These are phyloP conservation scores for Brachionus paranguensis DNA, from an alignment of 1,140 invertebrate genomes.

Conservation along the genomic window DNA sequence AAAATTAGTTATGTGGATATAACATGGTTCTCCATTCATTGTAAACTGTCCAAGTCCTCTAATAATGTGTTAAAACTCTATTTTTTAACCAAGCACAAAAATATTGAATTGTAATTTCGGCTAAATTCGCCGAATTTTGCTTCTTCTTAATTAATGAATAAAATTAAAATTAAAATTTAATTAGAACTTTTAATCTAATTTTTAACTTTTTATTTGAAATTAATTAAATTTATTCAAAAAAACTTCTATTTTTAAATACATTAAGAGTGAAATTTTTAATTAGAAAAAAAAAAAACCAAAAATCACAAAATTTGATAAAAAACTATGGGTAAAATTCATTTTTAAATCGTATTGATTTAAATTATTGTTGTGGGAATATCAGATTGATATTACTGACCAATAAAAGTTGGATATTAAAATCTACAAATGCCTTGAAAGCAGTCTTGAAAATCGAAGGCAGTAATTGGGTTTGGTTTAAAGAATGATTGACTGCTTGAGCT, in stretches of 20 bases:
- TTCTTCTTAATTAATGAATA: too few species aligned
- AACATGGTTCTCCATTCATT: too few species aligned
- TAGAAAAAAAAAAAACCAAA: neutral
- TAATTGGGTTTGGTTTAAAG: neutral
- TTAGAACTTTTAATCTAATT: too few species aligned
- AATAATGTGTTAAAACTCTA: too few species aligned
- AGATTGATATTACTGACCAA: neutral
- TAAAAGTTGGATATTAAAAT: neutral
- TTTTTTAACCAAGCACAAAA: too few species aligned
- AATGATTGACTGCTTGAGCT: neutral
- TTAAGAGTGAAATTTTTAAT: neutral
- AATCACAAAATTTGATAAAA: neutral
- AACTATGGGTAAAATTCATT: neutral
- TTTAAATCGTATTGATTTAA: neutral
- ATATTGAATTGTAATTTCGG: too few species aligned
- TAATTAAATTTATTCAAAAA: neutral
- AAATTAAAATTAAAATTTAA: too few species aligned
- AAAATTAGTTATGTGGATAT: too few species aligned
- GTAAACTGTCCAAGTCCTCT: too few species aligned
- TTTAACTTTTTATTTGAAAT: too few species aligned
- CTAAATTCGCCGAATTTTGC: too few species aligned
- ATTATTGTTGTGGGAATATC: neutral
- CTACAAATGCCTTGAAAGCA: neutral
- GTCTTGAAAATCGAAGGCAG: slow-evolving; percentile 15
- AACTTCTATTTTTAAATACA: neutral